These are phyloP conservation scores for Pentamera pediparva DNA, from an alignment of 53 echinoderm and acorn worm genomes.

Conservation along the genomic window DNA sequence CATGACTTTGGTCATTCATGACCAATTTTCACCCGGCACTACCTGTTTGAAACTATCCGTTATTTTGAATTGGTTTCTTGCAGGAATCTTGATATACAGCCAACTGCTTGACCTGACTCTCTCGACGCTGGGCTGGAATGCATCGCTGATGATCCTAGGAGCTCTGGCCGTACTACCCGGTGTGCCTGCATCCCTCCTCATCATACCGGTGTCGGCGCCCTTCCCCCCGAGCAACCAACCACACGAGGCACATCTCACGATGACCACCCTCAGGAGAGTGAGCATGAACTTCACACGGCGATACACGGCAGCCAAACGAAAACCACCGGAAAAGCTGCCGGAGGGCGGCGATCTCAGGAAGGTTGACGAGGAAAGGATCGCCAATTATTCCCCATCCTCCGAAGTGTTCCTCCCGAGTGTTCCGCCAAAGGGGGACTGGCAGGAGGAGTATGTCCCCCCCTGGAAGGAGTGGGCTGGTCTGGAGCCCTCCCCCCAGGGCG, in stretches of 20 bases:
- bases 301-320: not conserved
- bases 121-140: constrained; percentile 1
- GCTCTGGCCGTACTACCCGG: not conserved
- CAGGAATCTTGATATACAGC: constrained; percentile 12
- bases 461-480: constrained; percentile 9
- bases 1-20: too few species aligned
- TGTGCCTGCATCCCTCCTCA: not conserved
- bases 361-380: not conserved
- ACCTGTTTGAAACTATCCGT: not conserved
- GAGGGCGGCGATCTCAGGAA: not conserved
- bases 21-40: not conserved
- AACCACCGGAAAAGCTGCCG: too few species aligned
- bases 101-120: constrained; percentile 1
- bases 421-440: not conserved
- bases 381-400: not conserved
- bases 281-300: constrained; percentile 6
- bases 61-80: not conserved
- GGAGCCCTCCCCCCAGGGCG: not conserved
- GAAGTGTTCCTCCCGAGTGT: too few species aligned
- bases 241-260: constrained; percentile 19
- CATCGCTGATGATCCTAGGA: not conserved
- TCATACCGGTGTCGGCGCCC: not conserved
- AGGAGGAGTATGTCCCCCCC: not conserved
- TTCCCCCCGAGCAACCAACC: not conserved
- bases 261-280: not conserved